Evolutionary conservation across 1,140 invertebrate species (phyloP).

Genomic region (Aphelinus atriplicis): DNA sequence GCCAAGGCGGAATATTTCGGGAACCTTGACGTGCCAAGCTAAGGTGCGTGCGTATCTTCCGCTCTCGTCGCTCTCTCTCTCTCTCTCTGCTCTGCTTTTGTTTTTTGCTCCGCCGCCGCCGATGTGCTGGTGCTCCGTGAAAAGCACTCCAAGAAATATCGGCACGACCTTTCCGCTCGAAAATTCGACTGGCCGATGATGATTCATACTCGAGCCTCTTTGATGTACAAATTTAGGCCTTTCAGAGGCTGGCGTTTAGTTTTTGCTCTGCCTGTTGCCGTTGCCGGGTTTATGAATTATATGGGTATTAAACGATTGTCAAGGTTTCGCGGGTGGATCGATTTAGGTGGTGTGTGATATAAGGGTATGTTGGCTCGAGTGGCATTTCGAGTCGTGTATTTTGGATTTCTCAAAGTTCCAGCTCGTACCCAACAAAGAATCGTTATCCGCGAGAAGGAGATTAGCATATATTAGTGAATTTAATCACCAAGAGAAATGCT

Average conservation of each 20-base stretch:
- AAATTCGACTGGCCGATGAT: conserved; percentile 1
- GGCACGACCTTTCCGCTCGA: background rate
- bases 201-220: conserved; percentile 12
- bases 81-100: background rate
- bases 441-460: too few species aligned
- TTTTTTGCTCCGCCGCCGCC: background rate
- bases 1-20: background rate
- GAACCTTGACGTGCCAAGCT: conserved; percentile 3
- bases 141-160: too few species aligned
- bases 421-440: too few species aligned
- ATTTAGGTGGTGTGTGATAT: too few species aligned
- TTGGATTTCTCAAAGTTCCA: too few species aligned
- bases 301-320: background rate
- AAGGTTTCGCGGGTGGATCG: background rate
- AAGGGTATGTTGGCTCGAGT: too few species aligned
- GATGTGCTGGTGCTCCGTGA: background rate
- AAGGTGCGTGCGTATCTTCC: background rate
- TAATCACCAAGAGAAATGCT: too few species aligned
- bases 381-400: too few species aligned
- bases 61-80: background rate
- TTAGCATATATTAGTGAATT: too few species aligned
- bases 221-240: conserved; percentile 36
- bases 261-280: too few species aligned
- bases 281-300: background rate
- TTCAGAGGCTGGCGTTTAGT: background rate